A percentile compares a stretch with the other conserved stretches of the same genome.
Conservation (phyloP, 2,888 invertebrate genomes). For the Cerastoderma edule region DNA sequence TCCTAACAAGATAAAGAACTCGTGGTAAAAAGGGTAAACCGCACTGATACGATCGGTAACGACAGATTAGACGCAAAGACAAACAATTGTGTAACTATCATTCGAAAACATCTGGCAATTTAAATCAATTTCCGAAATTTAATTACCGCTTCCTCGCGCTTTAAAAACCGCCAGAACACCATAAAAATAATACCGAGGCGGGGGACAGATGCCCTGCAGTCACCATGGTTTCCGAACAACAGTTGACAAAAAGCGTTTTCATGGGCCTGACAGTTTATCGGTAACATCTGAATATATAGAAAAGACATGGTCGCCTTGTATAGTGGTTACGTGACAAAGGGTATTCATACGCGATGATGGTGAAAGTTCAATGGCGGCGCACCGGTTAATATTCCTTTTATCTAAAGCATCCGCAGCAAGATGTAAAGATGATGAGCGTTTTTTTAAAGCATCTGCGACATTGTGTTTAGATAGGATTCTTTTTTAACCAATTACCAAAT, state of each 20-base stretch:
- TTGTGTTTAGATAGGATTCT: too few species aligned
- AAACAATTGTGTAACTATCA: conserved; percentile 5
- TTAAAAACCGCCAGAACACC: conserved; percentile 7
- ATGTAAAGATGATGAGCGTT: too few species aligned
- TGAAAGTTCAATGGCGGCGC: conserved; percentile 8
- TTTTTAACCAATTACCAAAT: too few species aligned
- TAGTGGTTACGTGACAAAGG: conserved; percentile 18
- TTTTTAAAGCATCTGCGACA: too few species aligned
- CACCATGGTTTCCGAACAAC: conserved; percentile 11
- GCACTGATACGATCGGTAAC: too few species aligned
- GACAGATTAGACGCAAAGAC: conserved; percentile 3
- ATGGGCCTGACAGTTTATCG: neutral
- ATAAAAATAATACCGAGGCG: conserved; percentile 8
- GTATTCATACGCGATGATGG: conserved; percentile 11
- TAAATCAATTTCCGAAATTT: conserved; percentile 19
- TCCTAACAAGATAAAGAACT: too few species aligned
- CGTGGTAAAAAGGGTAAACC: too few species aligned
- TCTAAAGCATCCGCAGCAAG: too few species aligned
- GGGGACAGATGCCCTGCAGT: conserved; percentile 6
- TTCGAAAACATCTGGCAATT: conserved; percentile 20
- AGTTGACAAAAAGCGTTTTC: conserved; percentile 9
- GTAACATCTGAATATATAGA: conserved; percentile 4
- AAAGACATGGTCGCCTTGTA: neutral
- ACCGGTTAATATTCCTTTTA: too few species aligned
- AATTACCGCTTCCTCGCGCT: conserved; percentile 3